These are phyloP conservation scores for Ctena decussata DNA, from an alignment of 2,888 invertebrate species.

Conservation along the genomic window DNA sequence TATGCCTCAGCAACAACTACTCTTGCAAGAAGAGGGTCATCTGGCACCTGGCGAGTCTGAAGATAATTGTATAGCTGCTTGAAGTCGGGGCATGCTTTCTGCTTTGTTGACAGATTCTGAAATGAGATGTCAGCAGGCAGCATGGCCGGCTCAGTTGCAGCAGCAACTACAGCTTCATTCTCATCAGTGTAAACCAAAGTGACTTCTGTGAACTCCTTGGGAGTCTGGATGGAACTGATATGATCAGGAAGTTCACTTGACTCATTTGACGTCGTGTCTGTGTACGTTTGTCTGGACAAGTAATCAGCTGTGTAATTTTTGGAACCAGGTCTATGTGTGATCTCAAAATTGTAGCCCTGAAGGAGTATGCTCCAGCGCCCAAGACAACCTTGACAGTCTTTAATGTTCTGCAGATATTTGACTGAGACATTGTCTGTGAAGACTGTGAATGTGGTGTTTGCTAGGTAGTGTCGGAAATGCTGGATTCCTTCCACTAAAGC, in stretches of 20 bases:
- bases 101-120: background rate
- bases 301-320: conserved; percentile 52
- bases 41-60: conserved; percentile 6
- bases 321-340: conserved; percentile 27
- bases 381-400: conserved; percentile 48
- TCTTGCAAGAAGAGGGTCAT: conserved; percentile 8
- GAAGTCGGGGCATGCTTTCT: conserved; percentile 6
- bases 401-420: conserved; percentile 56
- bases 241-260: conserved; percentile 10
- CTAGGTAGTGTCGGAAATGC: conserved; percentile 45
- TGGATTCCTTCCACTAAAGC: conserved; percentile 63
- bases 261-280: background rate
- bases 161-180: background rate
- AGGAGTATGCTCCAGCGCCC: conserved; percentile 46
- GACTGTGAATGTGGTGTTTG: conserved; percentile 41
- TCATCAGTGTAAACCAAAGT: conserved; percentile 7
- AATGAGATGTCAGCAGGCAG: background rate
- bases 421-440: conserved; percentile 58
- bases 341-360: conserved; percentile 36
- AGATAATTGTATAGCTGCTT: background rate
- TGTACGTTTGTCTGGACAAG: conserved; percentile 44
- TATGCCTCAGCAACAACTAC: conserved; percentile 4
- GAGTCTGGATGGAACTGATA: background rate
- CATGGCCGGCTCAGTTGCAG: background rate
- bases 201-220: background rate